Evolutionary conservation across 2,888 invertebrate genomes (phyloP).

Genomic region (Mesopsocus fuscifrons): DNA sequence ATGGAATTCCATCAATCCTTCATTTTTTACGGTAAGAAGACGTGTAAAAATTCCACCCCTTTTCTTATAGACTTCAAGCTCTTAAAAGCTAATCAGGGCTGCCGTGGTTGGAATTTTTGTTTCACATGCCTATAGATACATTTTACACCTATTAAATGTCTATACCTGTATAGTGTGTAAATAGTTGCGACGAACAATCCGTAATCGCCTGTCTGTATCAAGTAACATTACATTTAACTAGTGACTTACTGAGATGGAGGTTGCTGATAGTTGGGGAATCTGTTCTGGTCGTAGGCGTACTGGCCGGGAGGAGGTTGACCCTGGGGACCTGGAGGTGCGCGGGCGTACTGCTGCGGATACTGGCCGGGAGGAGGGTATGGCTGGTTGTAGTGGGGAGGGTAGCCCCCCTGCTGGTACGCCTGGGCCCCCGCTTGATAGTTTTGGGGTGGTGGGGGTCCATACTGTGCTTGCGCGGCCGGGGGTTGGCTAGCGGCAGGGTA

Average conservation of each 20-base stretch:
- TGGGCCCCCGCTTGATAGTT: constrained; percentile 39
- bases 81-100: no score
- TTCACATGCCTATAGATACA: no score
- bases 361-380: constrained; percentile 29
- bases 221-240: no score
- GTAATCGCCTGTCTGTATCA: no score
- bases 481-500: constrained; percentile 25
- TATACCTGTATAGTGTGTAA: no score
- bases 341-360: constrained; percentile 28
- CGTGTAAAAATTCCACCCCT: no score
- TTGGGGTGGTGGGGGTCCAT: constrained; percentile 35
- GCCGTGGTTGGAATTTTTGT: no score
- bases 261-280: constrained; percentile 58
- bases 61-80: no score
- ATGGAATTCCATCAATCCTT: no score
- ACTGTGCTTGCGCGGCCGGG: constrained; percentile 34
- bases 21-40: no score
- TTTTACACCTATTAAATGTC: no score
- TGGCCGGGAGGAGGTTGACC: constrained; percentile 52
- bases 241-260: constrained; percentile 52
- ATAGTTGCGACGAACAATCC: no score
- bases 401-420: constrained; percentile 37
- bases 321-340: constrained; percentile 34
- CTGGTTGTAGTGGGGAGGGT: constrained; percentile 33
- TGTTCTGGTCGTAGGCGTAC: constrained; percentile 44